These are phyloP conservation scores for Scomber scombrus DNA, from an alignment of 2,113 vertebrate species.

Conservation along the genomic window DNA sequence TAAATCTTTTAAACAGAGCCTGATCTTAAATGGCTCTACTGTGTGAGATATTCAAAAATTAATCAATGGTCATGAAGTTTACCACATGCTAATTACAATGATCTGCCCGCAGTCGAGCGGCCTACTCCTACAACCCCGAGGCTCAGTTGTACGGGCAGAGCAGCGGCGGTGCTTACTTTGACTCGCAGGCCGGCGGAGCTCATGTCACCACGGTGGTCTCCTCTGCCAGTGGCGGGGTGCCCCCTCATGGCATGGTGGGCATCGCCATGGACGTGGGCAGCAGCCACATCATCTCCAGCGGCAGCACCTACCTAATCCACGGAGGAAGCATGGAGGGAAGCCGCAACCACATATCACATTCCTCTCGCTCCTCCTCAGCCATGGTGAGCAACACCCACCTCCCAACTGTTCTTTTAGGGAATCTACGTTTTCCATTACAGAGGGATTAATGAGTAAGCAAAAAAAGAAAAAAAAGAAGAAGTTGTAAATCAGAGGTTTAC, in stretches of 20 bases:
- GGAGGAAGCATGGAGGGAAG: slow-evolving; percentile 91
- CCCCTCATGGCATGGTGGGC: slow-evolving; percentile 96
- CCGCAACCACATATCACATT: slow-evolving; percentile 93
- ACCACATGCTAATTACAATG: slow-evolving; percentile 1
- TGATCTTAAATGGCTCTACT: neutral
- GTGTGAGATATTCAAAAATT: neutral
- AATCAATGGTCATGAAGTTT: neutral
- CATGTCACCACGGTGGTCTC: slow-evolving; percentile 95
- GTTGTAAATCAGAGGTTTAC: neutral
- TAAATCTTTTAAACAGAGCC: neutral
- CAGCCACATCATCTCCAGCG: slow-evolving; percentile 93
- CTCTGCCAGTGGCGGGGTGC: slow-evolving; percentile 88
- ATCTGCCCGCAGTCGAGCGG: slow-evolving; percentile 86
- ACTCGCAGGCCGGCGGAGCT: slow-evolving; percentile 88
- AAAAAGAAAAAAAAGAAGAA: slow-evolving; percentile 14
- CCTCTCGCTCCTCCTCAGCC: slow-evolving; percentile 96
- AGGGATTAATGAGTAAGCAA: neutral
- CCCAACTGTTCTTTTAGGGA: neutral
- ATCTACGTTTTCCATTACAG: neutral
- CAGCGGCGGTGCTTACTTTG: slow-evolving; percentile 91
- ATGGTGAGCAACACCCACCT: slow-evolving; percentile 87
- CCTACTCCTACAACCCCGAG: slow-evolving; percentile 95
- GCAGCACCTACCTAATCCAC: slow-evolving; percentile 96
- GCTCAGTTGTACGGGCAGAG: slow-evolving; percentile 93
- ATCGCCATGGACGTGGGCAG: slow-evolving; percentile 95